These are phyloP conservation scores for Caenorhabditis sp. DNA, from an alignment of 2,888 invertebrate genomes.

Conservation along the genomic window DNA sequence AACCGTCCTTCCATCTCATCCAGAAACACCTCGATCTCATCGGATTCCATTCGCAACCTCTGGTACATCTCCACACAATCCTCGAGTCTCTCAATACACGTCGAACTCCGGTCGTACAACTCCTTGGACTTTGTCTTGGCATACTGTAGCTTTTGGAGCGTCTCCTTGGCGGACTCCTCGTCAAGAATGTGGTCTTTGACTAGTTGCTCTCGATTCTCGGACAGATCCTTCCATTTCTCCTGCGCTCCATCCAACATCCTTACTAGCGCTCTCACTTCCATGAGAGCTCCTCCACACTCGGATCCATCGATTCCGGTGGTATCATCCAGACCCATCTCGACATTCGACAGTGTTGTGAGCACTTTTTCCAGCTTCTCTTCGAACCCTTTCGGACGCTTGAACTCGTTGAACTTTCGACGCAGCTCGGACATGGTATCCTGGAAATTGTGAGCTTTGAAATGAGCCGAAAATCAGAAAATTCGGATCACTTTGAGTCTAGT, in stretches of 20 bases:
- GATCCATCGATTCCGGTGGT: constrained; percentile 73
- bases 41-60: constrained; percentile 53
- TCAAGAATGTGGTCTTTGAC: constrained; percentile 71
- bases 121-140: constrained; percentile 68
- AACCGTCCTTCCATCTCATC: constrained; percentile 67
- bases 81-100: constrained; percentile 75
- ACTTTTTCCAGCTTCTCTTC: constrained; percentile 73
- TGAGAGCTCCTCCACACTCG: constrained; percentile 69
- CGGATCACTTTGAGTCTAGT: neutral
- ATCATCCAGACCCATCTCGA: constrained; percentile 79
- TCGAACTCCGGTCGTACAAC: constrained; percentile 68
- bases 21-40: constrained; percentile 68
- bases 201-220: constrained; percentile 54
- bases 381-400: constrained; percentile 79
- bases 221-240: constrained; percentile 56
- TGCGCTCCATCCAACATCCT: constrained; percentile 62
- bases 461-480: too few species aligned
- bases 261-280: constrained; percentile 65
- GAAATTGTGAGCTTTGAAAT: constrained; percentile 18
- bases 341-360: constrained; percentile 65
- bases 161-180: constrained; percentile 57
- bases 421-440: constrained; percentile 70
- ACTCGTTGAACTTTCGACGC: constrained; percentile 70
- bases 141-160: constrained; percentile 59
- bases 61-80: constrained; percentile 73